phyloP scores from a whole-genome alignment of 1,140 invertebrate genomes.

The Phymorhynchus buccinoides region DNA sequence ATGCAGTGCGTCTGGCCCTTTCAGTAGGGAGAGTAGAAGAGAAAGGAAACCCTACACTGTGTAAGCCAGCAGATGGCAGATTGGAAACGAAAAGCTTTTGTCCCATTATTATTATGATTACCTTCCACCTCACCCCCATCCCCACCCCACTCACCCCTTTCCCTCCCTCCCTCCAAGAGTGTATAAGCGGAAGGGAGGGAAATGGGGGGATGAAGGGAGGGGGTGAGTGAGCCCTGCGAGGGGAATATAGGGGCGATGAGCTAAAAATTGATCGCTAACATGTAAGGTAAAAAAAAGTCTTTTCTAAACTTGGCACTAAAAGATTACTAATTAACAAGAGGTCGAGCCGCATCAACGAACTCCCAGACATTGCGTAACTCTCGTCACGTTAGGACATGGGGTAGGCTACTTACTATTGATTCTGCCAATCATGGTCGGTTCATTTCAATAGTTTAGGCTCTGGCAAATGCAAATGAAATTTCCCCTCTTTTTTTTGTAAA shows the following conservation, averaged over 20 bases:
- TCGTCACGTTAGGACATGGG: too few species aligned
- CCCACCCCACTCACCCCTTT: neutral
- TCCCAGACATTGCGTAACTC: too few species aligned
- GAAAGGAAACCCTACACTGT: conserved; percentile 11
- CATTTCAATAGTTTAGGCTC: too few species aligned
- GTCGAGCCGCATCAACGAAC: too few species aligned
- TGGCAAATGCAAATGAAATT: too few species aligned
- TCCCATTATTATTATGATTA: neutral
- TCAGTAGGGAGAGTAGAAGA: neutral
- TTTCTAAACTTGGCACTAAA: too few species aligned
- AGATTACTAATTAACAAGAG: too few species aligned
- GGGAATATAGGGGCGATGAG: neutral
- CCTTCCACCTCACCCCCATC: neutral
- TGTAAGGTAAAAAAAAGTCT: neutral
- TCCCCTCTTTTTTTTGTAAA: too few species aligned
- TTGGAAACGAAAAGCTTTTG: neutral
- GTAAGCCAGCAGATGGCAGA: conserved; percentile 39
- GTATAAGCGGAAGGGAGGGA: neutral
- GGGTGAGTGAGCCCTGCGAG: neutral
- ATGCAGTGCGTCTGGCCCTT: too few species aligned
- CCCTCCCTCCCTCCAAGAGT: neutral
- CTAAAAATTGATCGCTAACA: conserved; percentile 1
- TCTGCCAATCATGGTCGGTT: too few species aligned
- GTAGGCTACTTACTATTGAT: too few species aligned
- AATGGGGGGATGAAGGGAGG: neutral